These are phyloP conservation scores for Leptopilina drosophilae DNA, from an alignment of 2,888 invertebrate species.

Conservation along the genomic window DNA sequence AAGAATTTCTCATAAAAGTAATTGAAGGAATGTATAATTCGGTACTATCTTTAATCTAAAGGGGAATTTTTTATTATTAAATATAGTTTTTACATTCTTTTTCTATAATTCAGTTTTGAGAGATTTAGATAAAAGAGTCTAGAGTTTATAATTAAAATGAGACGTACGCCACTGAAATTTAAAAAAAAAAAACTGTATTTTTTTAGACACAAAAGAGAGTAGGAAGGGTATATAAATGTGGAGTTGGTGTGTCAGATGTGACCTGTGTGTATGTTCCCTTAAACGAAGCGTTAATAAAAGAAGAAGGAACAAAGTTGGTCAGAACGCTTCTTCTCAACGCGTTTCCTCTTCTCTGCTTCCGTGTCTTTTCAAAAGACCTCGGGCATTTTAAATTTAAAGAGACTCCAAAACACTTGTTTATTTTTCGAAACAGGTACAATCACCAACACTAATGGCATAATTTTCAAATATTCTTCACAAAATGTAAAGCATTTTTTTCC, in stretches of 20 bases:
- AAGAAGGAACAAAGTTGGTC: not conserved
- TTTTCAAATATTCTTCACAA: no score
- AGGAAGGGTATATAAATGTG: not conserved
- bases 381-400: not conserved
- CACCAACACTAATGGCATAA: no score
- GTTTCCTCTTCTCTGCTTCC: not conserved
- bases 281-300: slow-evolving; percentile 1
- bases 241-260: not conserved
- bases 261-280: not conserved
- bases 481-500: no score
- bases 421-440: no score
- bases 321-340: no score
- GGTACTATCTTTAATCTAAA: no score
- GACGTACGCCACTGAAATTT: slow-evolving; percentile 3
- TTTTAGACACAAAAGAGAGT: not conserved
- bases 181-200: not conserved
- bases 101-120: no score
- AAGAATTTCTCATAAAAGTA: no score
- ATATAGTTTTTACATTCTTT: no score
- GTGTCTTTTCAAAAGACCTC: not conserved
- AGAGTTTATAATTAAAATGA: not conserved
- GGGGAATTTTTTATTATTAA: no score
- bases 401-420: not conserved
- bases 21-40: no score
- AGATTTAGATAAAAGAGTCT: not conserved